Conservation (phyloP, 2,113 vertebrate species). For the Pterocles burchelli region DNA sequence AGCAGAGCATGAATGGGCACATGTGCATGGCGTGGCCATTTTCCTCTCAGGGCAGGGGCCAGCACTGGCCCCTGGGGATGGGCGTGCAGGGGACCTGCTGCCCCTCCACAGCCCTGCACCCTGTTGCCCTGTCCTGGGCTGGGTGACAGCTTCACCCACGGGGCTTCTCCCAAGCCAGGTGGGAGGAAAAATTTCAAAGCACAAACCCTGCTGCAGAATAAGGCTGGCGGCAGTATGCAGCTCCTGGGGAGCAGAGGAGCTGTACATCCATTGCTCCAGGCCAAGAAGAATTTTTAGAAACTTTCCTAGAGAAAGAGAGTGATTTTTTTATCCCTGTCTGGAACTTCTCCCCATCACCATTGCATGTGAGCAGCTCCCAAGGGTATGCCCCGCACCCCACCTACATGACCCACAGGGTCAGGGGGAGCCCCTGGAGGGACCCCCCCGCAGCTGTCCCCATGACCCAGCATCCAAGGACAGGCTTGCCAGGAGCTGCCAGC, state of each 20-base stretch:
- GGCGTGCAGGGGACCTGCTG: not conserved
- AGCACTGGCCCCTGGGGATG: accelerated
- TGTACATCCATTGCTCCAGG: not conserved
- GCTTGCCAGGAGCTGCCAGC: not conserved
- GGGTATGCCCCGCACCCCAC: not conserved
- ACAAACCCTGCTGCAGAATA: not conserved
- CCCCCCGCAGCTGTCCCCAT: accelerated
- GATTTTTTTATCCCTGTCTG: accelerated
- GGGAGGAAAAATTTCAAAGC: not conserved
- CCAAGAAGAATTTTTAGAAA: not conserved
- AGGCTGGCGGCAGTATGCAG: accelerated
- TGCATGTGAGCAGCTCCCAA: not conserved
- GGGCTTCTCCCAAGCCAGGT: not conserved
- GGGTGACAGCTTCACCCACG: not conserved
- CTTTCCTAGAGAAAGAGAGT: not conserved
- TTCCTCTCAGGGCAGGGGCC: not conserved
- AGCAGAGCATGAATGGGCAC: accelerated
- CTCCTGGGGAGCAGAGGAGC: not conserved
- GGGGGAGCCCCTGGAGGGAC: not conserved
- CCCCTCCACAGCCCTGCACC: not conserved
- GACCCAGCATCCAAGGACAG: not conserved
- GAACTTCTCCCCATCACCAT: not conserved
- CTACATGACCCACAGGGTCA: accelerated
- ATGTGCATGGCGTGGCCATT: accelerated
- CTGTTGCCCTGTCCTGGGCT: accelerated